Evolutionary conservation across 23 tunicate genomes (phyloP), one percentile per base, ranked within the genome.

Genomic region (Ciona savignyi): DNA sequence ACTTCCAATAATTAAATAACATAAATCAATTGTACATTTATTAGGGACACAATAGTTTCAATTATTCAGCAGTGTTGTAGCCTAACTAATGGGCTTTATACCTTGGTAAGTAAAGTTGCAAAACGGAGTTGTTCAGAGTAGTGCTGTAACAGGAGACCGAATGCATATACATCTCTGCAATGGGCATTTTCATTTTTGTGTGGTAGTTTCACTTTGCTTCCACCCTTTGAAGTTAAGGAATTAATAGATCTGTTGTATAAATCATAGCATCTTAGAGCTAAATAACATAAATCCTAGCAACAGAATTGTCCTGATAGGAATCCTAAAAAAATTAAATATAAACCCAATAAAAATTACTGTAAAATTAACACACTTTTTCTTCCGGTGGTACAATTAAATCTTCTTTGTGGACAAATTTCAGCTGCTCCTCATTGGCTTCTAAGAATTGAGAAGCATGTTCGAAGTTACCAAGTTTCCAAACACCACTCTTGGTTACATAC

Each of bases 401-500:
- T 2, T 32, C 34, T 28, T 56, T 60, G 0, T 42, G 61, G 21
- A 66, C 60, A 9, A 49, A 23, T 28, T 81, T 65, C 60, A 90
- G 42, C 60, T 60, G 34, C 32, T 70, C 70, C 62, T 71, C 48
- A 1, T 87, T 90, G 23, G 85, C 82, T 63, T 90, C 82, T 3
- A 49, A 42, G 74, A 83, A 90, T 23, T 15, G 68, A 78, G 83
- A 80, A 42, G 97, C 97, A 74, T 75, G 68, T 25, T 90, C 90
- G 64, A 90, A 90, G 24, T 74, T 78, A 24, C 74, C 81, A 24
- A 90, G 66, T 34, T 90, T 90, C 97, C 97, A 90, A 2, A 79
- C 63, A 20, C 97, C 97, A 30, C 70, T 67, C 28, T 90, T 75
- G 23, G 70, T 66, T 21, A 79, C 85, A 74, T 29, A 83, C 33